Conservation (phyloP, 2,113 vertebrate genomes). For the Albula goreensis region DNA sequence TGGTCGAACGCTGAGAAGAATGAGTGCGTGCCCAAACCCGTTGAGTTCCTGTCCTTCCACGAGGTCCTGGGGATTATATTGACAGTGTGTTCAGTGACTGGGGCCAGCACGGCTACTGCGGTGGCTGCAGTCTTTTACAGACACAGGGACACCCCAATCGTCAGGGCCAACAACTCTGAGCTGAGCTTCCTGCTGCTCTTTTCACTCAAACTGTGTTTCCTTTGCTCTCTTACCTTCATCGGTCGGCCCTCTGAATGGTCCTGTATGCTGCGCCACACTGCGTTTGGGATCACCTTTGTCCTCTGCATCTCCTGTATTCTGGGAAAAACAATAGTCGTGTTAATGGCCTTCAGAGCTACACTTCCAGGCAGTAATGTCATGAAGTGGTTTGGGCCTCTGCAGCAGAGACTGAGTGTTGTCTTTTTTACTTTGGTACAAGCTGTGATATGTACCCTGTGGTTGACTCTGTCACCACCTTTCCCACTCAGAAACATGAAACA, state of each 20-base stretch:
- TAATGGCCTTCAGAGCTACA: constrained; percentile 39
- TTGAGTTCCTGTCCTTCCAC: constrained; percentile 62
- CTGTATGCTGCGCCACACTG: constrained; percentile 55
- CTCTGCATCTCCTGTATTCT: constrained; percentile 42
- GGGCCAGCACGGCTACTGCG: constrained; percentile 49
- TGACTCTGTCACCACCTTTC: constrained; percentile 59
- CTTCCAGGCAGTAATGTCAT: constrained; percentile 41
- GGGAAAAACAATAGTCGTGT: constrained; percentile 41
- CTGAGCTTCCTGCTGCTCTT: constrained; percentile 61
- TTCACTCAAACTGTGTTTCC: constrained; percentile 54
- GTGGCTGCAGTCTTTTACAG: constrained; percentile 53
- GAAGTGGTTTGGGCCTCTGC: constrained; percentile 60
- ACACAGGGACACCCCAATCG: constrained; percentile 58
- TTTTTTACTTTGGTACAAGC: constrained; percentile 56
- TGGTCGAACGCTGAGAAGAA: constrained; percentile 57
- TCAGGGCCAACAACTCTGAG: constrained; percentile 67
- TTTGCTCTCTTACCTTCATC: constrained; percentile 57
- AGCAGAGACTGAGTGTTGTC: constrained; percentile 62
- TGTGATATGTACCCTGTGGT: constrained; percentile 62
- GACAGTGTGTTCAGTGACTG: constrained; percentile 52
- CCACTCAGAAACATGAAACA: constrained; percentile 54
- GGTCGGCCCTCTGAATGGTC: constrained; percentile 52
- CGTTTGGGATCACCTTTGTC: constrained; percentile 42
- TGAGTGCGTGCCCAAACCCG: constrained; percentile 54
- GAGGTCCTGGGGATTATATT: constrained; percentile 60